A percentile compares a stretch with the other conserved stretches of the same genome.
These are phyloP conservation scores for Lynx canadensis DNA, from an alignment of 2,113 vertebrate species.

Conservation along the genomic window DNA sequence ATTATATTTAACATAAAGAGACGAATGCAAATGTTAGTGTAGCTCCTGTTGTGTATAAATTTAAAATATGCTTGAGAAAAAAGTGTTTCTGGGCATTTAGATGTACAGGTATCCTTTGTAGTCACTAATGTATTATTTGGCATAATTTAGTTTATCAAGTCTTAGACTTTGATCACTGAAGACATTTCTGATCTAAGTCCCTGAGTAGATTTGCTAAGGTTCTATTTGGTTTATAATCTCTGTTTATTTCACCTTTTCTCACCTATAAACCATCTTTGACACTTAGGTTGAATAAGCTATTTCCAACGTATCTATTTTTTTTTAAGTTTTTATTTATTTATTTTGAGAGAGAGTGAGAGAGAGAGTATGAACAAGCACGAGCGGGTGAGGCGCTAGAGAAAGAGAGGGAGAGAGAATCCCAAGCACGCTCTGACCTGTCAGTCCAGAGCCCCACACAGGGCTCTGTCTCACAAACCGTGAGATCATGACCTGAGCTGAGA, in stretches of 20 bases:
- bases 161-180: background rate
- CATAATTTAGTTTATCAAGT: background rate
- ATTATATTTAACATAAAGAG: background rate
- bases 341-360: too few relatives aligned
- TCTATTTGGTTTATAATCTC: background rate
- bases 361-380: too few relatives aligned
- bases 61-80: slow-evolving; percentile 21
- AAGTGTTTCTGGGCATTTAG: background rate
- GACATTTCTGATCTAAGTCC: background rate
- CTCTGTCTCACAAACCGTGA: too few relatives aligned
- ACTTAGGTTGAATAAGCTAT: background rate
- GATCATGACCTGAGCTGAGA: too few relatives aligned
- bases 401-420: too few relatives aligned
- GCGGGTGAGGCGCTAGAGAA: too few relatives aligned
- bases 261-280: background rate
- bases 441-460: too few relatives aligned
- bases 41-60: background rate
- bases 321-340: too few relatives aligned
- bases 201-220: background rate
- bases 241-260: background rate
- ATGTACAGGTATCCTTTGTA: background rate
- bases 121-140: background rate
- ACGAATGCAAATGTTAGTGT: background rate
- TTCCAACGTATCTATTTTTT: background rate
- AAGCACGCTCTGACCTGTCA: too few relatives aligned